These are phyloP conservation scores for Molorchus minor DNA, from an alignment of 2,888 invertebrate species.

Conservation along the genomic window DNA sequence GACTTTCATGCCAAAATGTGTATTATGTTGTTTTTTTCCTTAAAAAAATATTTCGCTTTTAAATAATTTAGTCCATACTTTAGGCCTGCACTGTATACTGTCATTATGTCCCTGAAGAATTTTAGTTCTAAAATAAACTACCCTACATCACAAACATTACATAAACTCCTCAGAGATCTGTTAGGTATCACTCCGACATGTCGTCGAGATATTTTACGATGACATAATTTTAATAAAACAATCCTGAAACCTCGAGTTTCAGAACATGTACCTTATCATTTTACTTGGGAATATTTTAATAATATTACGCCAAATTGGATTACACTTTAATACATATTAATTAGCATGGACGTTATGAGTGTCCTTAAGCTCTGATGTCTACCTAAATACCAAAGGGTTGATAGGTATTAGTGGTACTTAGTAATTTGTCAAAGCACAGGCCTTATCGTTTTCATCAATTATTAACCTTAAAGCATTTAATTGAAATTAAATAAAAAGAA, in stretches of 20 bases:
- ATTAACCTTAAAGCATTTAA: background rate
- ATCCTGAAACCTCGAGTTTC: constrained; percentile 1
- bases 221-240: constrained; percentile 6
- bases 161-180: constrained; percentile 2
- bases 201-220: background rate
- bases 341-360: background rate
- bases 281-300: background rate
- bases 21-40: too few relatives aligned
- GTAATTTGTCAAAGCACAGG: background rate
- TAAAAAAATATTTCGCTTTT: too few relatives aligned
- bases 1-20: too few relatives aligned
- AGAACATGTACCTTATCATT: background rate
- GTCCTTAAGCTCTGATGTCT: background rate
- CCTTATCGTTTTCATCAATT: background rate
- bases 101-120: background rate
- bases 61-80: too few relatives aligned
- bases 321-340: background rate
- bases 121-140: constrained; percentile 1
- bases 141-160: constrained; percentile 2
- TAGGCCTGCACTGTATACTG: too few relatives aligned
- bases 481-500: background rate
- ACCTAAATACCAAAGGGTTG: background rate
- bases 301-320: background rate
- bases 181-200: background rate
- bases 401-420: background rate